Percentiles rank a stretch among this genome's conserved stretches.
Conservation (phyloP, 1,140 invertebrate genomes). For the Listronotus bonariensis region DNA sequence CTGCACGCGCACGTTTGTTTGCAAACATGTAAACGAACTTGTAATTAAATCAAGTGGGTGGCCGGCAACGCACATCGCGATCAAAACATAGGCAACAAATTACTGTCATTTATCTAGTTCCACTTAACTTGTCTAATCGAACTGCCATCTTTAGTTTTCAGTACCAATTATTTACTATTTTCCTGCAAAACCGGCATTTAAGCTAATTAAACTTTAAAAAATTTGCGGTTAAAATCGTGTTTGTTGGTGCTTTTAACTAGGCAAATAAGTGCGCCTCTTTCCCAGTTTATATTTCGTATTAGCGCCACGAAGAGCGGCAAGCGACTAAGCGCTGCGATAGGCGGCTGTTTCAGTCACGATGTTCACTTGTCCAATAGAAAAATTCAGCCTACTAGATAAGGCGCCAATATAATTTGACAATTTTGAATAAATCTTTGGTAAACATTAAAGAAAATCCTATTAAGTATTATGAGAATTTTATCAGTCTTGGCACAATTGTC, state of each 20-base stretch:
- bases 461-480: no score
- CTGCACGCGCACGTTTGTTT: constrained; percentile 7
- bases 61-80: constrained; percentile 14
- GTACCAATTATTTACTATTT: constrained; percentile 5
- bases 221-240: constrained; percentile 2
- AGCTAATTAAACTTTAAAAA: constrained; percentile 10
- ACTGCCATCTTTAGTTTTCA: constrained; percentile 9
- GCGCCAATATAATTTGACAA: constrained; percentile 9
- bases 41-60: constrained; percentile 21
- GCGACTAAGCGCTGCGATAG: constrained; percentile 39
- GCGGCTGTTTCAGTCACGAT: constrained; percentile 20
- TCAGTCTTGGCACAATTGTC: no score
- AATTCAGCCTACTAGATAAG: constrained; percentile 16
- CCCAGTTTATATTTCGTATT: constrained; percentile 35
- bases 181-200: constrained; percentile 7
- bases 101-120: constrained; percentile 12
- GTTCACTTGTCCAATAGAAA: constrained; percentile 33
- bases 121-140: constrained; percentile 18
- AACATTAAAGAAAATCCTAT: no score
- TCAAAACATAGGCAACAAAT: constrained; percentile 21
- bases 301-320: constrained; percentile 43
- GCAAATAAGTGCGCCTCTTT: constrained; percentile 19
- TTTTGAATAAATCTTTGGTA: constrained; percentile 21
- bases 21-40: background rate
- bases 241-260: constrained; percentile 7